phyloP scores from a whole-genome alignment of 2,113 vertebrate genomes.

The Perca schrenkii region DNA sequence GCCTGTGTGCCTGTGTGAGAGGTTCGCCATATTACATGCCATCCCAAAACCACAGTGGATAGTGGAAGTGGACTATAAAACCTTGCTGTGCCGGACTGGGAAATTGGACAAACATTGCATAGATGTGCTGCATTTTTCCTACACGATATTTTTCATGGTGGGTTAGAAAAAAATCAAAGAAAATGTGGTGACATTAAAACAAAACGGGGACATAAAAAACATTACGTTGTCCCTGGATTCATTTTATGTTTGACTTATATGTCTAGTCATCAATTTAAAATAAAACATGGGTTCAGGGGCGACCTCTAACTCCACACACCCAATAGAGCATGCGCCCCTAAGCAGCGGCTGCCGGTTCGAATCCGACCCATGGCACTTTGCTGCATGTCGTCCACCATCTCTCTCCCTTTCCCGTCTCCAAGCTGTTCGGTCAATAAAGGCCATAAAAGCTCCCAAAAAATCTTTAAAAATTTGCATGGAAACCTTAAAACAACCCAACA shows the following conservation, averaged over 20 bases:
- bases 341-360: too few relatives aligned
- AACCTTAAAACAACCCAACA: conserved; percentile 29
- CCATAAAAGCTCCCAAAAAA: too few relatives aligned
- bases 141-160: background rate
- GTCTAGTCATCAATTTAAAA: background rate
- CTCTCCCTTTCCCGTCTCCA: too few relatives aligned
- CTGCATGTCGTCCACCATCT: too few relatives aligned
- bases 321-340: too few relatives aligned
- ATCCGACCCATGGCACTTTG: too few relatives aligned
- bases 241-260: background rate
- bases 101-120: background rate
- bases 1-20: conserved; percentile 4
- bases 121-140: background rate
- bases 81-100: background rate
- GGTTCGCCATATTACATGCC: conserved; percentile 33
- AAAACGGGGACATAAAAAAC: background rate
- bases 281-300: background rate
- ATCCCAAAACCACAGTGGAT: background rate
- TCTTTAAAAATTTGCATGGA: background rate
- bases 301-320: too few relatives aligned
- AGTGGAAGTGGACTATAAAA: background rate
- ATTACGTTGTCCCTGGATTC: background rate
- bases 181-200: background rate
- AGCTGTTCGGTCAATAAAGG: too few relatives aligned
- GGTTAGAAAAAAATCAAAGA: background rate